Percentiles rank a stretch among this genome's conserved stretches.
These are phyloP conservation scores for Thaumetopoea pityocampa DNA, from an alignment of 1,140 invertebrate genomes.

Conservation along the genomic window DNA sequence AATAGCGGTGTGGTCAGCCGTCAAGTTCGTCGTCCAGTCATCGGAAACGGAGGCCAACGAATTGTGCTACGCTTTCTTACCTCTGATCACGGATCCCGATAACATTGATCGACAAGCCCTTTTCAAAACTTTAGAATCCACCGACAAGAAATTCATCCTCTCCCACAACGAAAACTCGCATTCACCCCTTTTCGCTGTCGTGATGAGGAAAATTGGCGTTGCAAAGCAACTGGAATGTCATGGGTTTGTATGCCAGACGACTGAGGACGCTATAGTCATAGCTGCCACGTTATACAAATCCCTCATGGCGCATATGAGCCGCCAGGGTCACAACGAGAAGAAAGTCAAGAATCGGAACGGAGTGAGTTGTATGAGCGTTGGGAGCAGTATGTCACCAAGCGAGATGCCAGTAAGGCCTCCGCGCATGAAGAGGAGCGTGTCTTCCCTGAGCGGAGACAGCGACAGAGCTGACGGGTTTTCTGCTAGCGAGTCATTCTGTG, in stretches of 20 bases:
- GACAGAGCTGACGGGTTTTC: conserved; percentile 72
- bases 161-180: conserved; percentile 78
- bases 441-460: conserved; percentile 77
- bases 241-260: conserved; percentile 90
- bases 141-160: conserved; percentile 76
- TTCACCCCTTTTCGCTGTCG: conserved; percentile 92
- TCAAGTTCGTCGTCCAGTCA: conserved; percentile 83
- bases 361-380: conserved; percentile 81
- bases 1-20: conserved; percentile 93
- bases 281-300: conserved; percentile 93
- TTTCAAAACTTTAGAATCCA: conserved; percentile 76
- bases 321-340: conserved; percentile 63
- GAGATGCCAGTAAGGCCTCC: conserved; percentile 76
- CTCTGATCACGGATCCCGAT: conserved; percentile 89
- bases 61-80: conserved; percentile 85
- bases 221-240: conserved; percentile 91
- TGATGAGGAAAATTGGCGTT: conserved; percentile 88
- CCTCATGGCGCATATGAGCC: conserved; percentile 86
- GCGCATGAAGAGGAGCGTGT: conserved; percentile 77
- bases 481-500: conserved; percentile 47
- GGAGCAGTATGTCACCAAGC: conserved; percentile 73
- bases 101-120: conserved; percentile 84
- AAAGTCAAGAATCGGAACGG: conserved; percentile 82
- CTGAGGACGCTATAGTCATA: conserved; percentile 92
- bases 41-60: conserved; percentile 65